These are phyloP conservation scores for Heterodera filipjevi DNA, from an alignment of 2,888 invertebrate species.

Conservation along the genomic window DNA sequence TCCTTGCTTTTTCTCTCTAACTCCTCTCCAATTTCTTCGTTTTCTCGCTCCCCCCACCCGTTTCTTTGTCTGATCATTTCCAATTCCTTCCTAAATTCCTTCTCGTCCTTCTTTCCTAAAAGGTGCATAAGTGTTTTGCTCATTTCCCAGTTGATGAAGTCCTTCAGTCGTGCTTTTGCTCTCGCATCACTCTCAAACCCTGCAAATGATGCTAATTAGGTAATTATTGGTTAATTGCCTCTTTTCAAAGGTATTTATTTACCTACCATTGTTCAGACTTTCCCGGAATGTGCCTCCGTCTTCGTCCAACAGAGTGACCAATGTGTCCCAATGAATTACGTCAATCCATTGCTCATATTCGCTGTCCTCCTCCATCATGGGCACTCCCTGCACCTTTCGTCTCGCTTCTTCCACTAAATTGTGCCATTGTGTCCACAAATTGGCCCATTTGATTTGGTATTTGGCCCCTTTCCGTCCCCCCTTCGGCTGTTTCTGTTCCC, in stretches of 20 bases:
- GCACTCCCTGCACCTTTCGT: background rate
- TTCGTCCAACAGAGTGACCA: background rate
- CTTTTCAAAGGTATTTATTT: no score
- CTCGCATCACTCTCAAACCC: background rate
- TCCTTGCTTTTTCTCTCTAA: background rate
- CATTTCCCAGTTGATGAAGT: slow-evolving; percentile 4
- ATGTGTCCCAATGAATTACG: background rate
- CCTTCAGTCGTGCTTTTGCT: slow-evolving; percentile 1
- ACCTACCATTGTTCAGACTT: background rate
- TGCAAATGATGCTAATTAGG: background rate
- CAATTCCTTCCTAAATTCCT: background rate
- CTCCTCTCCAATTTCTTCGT: background rate
- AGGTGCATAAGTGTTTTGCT: background rate
- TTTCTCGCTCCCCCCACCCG: background rate
- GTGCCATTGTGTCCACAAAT: background rate
- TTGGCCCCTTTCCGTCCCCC: background rate
- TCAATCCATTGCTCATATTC: slow-evolving; percentile 2
- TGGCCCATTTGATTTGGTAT: background rate
- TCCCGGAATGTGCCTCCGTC: background rate
- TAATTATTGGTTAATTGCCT: background rate
- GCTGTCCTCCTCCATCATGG: background rate
- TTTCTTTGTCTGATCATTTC: background rate
- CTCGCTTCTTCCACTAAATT: background rate
- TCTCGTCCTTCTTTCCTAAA: background rate
- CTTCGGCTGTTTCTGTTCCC: no score